Conservation (phyloP, 2,113 vertebrate species). For the Nothocercus nigrocapillus region DNA sequence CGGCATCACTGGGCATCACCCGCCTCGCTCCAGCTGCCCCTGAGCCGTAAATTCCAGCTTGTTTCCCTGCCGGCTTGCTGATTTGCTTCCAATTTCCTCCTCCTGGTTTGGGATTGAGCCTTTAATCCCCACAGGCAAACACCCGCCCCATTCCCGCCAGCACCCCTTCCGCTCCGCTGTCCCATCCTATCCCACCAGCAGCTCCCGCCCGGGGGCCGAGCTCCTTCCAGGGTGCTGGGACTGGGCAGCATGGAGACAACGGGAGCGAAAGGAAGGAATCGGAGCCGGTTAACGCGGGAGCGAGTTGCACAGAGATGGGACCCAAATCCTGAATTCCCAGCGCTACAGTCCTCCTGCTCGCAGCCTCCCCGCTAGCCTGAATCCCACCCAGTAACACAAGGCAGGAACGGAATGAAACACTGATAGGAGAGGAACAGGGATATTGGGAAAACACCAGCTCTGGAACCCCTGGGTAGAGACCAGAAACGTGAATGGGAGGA, state of each 20-base stretch:
- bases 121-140: slow-evolving; percentile 44
- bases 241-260: not conserved
- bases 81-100: slow-evolving; percentile 60
- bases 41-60: not conserved
- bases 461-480: fast-evolving
- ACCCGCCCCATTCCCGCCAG: not conserved
- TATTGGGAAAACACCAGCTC: not conserved
- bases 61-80: not conserved
- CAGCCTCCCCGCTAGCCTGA: fast-evolving
- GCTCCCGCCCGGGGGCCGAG: not conserved
- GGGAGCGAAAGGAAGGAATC: not conserved
- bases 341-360: not conserved
- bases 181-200: not conserved
- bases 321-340: no score
- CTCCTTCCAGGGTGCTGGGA: not conserved
- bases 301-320: no score
- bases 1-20: no score
- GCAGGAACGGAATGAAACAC: not conserved
- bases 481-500: not conserved
- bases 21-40: not conserved
- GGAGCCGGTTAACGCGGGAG: not conserved
- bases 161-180: not conserved
- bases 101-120: slow-evolving; percentile 20
- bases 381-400: fast-evolving
- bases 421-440: not conserved